A percentile compares a stretch with the other conserved stretches of the same genome.
These are phyloP conservation scores for Pinna nobilis DNA, from an alignment of 1,140 invertebrate genomes.

Conservation along the genomic window DNA sequence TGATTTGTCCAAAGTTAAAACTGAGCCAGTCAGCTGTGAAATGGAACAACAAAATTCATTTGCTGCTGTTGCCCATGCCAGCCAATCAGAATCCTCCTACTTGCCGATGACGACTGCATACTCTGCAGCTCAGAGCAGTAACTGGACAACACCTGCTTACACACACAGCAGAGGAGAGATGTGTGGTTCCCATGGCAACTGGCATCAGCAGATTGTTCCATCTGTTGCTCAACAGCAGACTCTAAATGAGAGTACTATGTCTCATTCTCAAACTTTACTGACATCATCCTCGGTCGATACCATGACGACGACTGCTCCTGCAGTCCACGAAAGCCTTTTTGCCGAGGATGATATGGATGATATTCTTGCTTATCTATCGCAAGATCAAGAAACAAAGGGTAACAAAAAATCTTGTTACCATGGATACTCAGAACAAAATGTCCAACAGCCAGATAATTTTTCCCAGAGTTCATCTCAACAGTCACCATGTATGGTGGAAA, in stretches of 20 bases:
- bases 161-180: not conserved
- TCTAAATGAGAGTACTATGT: conserved; percentile 16
- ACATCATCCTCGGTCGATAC: not conserved
- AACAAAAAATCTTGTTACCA: not conserved
- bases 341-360: conserved; percentile 60
- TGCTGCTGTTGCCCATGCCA: not conserved
- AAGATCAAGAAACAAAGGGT: conserved; percentile 1
- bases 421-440: not conserved
- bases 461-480: not conserved
- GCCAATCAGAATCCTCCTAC: not conserved
- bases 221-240: conserved; percentile 17
- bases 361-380: conserved; percentile 40
- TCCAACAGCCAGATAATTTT: not conserved
- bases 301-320: not conserved
- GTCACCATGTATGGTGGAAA: conserved; percentile 20
- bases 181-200: conserved; percentile 3
- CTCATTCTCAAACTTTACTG: conserved; percentile 10
- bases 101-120: not conserved
- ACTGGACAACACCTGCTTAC: not conserved
- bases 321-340: conserved; percentile 24
- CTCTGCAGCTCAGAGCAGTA: not conserved
- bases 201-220: conserved; percentile 11
- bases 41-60: conserved; percentile 17
- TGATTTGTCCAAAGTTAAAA: conserved; percentile 31
- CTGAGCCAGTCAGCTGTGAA: conserved; percentile 27